Percentiles rank a stretch among this genome's conserved stretches.
phyloP scores from a whole-genome alignment of 1,140 invertebrate species.

The Orchestia grillus region DNA sequence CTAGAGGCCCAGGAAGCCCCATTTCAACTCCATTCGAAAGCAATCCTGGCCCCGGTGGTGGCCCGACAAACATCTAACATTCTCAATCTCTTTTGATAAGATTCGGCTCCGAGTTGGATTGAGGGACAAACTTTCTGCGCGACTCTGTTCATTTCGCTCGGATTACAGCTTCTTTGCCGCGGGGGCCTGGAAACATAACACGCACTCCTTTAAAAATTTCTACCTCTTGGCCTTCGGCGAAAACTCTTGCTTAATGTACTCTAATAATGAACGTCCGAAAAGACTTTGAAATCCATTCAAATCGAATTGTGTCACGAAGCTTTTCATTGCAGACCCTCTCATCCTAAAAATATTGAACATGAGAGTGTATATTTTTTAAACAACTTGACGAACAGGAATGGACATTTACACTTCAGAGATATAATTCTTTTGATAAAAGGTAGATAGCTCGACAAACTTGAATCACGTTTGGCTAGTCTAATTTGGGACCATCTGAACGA shows the following conservation, averaged over 20 bases:
- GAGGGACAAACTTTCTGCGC: conserved; percentile 33
- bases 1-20: conserved; percentile 14
- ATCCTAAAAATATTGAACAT: too few species aligned
- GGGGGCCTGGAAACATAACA: neutral
- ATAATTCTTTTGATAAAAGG: too few species aligned
- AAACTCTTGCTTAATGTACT: neutral
- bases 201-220: neutral
- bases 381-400: too few species aligned
- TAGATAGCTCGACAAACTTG: too few species aligned
- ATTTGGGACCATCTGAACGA: too few species aligned
- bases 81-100: conserved; percentile 56
- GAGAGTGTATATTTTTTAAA: too few species aligned
- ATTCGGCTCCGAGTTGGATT: conserved; percentile 47
- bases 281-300: neutral
- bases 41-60: conserved; percentile 36
- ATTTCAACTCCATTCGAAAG: conserved; percentile 55
- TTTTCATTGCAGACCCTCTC: too few species aligned
- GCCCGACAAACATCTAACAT: conserved; percentile 55
- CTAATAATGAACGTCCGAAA: neutral
- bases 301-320: too few species aligned
- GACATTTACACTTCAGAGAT: too few species aligned
- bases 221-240: neutral
- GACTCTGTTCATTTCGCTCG: conserved; percentile 25
- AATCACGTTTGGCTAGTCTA: too few species aligned
- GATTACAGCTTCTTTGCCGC: neutral